Base-by-base conservation (phyloP, 2,888 invertebrate species). In the Rhimphoctona megacephalus region DNA sequence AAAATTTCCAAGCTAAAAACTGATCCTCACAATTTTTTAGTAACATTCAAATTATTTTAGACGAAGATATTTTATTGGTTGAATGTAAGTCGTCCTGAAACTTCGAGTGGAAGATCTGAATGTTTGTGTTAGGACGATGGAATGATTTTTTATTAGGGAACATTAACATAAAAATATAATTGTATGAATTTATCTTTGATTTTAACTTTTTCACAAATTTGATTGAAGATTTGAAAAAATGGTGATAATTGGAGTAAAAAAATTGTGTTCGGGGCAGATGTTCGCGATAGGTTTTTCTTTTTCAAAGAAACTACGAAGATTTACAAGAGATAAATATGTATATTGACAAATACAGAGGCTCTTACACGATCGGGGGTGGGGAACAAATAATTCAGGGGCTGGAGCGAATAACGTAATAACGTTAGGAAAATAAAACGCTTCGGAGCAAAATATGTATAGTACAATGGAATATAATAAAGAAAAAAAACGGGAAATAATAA, bases 381-480 rank as follows among this genome's bases (percentile, higher is more conserved):
- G 25, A 39, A 79, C 54, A 54, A 61, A 61, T 36, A 73, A 43
- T 43, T 39, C 39, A 39, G 73, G 25, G 43, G 72, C 57, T 17
- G 14, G 14, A 46, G 46, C 46, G 49, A 8, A 82, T 74, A 70
- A n/a, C 73, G 77, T 57, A 83, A 73, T 72, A 8, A 67, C 52
- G 77, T 66, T 61, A 74, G 64, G 83, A 77, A 72, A 73, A 85
- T 83, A 73, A 85, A 87, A 85, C 81, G 74, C 77, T 77, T 69
- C 80, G 66, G 14, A 80, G 76, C 57, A 79, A 77, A 78, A 80
- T 69, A 84, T 90, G 85, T 92, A 92, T 92, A 90, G 89, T 92
- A 92, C 91, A 92, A 90, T 88, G 89, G 89, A 89, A 91, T 49
- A 66, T 22, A 49, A 78, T 19, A 22, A 17, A 64, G 90, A 90